These are phyloP conservation scores for Sebastes paucispinis DNA, from an alignment of 2,797 vertebrate species.

Conservation along the genomic window DNA sequence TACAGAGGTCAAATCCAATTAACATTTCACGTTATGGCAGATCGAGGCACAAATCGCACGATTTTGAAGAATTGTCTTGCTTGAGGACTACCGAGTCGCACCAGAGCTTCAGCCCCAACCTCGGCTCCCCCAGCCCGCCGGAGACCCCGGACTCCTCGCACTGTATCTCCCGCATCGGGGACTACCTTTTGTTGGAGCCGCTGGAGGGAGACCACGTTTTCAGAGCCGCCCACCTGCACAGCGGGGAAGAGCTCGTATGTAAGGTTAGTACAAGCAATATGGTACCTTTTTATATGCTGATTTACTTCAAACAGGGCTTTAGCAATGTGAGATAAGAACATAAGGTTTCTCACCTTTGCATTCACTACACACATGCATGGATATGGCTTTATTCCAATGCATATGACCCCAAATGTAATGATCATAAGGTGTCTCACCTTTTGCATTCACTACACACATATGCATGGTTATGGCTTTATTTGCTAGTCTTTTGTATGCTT, in stretches of 20 bases:
- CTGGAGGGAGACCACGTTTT: constrained; percentile 99
- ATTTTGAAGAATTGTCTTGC: constrained; percentile 96
- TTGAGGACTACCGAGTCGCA: constrained; percentile 92
- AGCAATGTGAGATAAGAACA: no score
- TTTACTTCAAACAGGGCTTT: neutral
- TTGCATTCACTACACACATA: neutral
- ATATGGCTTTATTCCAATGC: neutral
- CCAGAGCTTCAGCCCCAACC: constrained; percentile 98
- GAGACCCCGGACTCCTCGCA: constrained; percentile 98
- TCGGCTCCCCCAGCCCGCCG: constrained; percentile 97
- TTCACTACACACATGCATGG: neutral
- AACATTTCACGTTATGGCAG: constrained; percentile 98
- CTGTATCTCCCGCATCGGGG: constrained; percentile 98
- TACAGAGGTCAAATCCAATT: constrained; percentile 99
- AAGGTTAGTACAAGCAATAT: constrained; percentile 84
- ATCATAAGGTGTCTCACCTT: neutral
- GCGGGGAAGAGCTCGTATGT: constrained; percentile 96
- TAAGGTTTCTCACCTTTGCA: neutral
- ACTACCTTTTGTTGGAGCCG: constrained; percentile 98
- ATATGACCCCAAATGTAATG: neutral
- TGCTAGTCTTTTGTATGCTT: no score
- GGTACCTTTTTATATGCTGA: neutral
- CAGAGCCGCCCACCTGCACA: constrained; percentile 97
- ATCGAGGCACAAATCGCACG: constrained; percentile 98
- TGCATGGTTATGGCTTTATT: neutral